Conservation (phyloP, 2,797 vertebrate genomes). For the Heteromormyrus szaboi region DNA sequence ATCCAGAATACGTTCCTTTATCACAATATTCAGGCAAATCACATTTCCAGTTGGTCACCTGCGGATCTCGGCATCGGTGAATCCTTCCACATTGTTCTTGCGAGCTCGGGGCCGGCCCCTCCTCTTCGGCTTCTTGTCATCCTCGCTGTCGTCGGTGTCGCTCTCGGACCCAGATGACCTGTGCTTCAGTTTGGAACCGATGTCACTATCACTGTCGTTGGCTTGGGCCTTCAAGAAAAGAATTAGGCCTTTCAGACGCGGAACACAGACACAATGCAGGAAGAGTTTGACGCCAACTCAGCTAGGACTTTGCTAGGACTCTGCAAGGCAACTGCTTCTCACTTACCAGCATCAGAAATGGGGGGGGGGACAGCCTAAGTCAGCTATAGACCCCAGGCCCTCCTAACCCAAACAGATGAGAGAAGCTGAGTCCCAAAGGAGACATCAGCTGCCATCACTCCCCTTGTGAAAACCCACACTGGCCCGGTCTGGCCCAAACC, state of each 20-base stretch:
- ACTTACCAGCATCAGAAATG: neutral
- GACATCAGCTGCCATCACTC: neutral
- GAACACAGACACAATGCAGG: neutral
- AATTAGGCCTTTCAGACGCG: neutral
- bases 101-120: conserved; percentile 85
- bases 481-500: conserved; percentile 52
- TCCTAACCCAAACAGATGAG: neutral
- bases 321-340: neutral
- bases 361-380: neutral
- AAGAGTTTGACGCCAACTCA: neutral
- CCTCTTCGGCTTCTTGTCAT: conserved; percentile 91
- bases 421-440: neutral
- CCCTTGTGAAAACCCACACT: neutral
- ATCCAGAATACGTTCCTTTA: neutral
- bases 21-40: neutral
- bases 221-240: conserved; percentile 70
- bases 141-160: conserved; percentile 88
- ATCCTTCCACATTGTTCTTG: conserved; percentile 94
- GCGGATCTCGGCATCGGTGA: conserved; percentile 91
- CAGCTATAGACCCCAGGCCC: neutral
- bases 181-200: conserved; percentile 87
- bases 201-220: conserved; percentile 94
- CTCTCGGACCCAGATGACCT: conserved; percentile 90
- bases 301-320: neutral
- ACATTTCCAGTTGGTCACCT: conserved; percentile 63